Evolutionary conservation across 2,888 invertebrate species (phyloP).

Genomic region (Herminia tarsipennalis): DNA sequence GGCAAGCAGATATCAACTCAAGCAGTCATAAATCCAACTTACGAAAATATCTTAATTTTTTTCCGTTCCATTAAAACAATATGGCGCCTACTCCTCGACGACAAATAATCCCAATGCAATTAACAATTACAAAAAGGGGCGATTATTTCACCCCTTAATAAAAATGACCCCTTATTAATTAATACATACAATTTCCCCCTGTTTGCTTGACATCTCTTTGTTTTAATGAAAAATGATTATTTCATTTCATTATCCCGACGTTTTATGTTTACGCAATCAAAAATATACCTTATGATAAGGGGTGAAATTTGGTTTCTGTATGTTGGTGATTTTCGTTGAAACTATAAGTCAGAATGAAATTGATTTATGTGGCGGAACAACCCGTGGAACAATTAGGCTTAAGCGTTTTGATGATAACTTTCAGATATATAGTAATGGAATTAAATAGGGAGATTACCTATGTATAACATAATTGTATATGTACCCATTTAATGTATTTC

Average conservation of each 20-base stretch:
- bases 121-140: conserved; percentile 9
- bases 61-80: neutral
- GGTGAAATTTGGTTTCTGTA: neutral
- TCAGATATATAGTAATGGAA: conserved; percentile 3
- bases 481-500: too few species aligned
- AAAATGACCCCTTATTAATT: conserved; percentile 39
- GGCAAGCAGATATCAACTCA: too few species aligned
- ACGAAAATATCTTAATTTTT: too few species aligned
- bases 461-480: too few species aligned
- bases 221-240: conserved; percentile 63
- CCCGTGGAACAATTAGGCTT: conserved; percentile 40
- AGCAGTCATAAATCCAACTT: too few species aligned
- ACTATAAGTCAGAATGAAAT: conserved; percentile 44
- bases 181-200: conserved; percentile 38
- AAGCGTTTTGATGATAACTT: conserved; percentile 25
- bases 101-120: conserved; percentile 3
- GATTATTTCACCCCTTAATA: conserved; percentile 18
- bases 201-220: conserved; percentile 57
- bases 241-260: conserved; percentile 49
- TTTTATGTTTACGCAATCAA: conserved; percentile 8
- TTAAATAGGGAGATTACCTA: neutral
- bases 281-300: conserved; percentile 9
- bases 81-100: neutral
- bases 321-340: conserved; percentile 2
- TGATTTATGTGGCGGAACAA: conserved; percentile 44